These are phyloP conservation scores for Dryas iulia DNA, from an alignment of 1,140 invertebrate species.

Conservation along the genomic window DNA sequence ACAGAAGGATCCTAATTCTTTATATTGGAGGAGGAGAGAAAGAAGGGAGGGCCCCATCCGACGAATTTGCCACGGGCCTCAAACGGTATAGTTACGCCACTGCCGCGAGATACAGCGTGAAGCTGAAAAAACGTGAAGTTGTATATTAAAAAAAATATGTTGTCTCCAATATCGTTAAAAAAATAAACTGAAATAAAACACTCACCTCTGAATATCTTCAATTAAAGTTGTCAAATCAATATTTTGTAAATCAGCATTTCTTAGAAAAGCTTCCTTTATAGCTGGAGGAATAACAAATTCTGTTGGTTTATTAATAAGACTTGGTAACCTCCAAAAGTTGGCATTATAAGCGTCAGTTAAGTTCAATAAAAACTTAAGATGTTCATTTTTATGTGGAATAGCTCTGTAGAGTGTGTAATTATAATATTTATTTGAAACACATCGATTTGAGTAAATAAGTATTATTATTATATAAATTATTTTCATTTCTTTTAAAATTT, in stretches of 20 bases:
- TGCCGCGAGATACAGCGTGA: too few species aligned
- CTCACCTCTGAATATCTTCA: slow-evolving; percentile 53
- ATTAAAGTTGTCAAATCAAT: slow-evolving; percentile 51
- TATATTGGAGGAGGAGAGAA: too few species aligned
- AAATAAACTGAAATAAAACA: too few species aligned
- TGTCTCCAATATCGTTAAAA: too few species aligned
- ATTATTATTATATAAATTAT: slow-evolving; percentile 10
- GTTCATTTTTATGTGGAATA: slow-evolving; percentile 40
- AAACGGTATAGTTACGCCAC: too few species aligned
- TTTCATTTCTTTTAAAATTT: slow-evolving; percentile 1
- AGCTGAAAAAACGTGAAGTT: too few species aligned
- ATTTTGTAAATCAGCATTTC: slow-evolving; percentile 32
- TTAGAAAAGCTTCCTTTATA: slow-evolving; percentile 34
- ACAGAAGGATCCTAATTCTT: too few species aligned
- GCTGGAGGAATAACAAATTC: slow-evolving; percentile 55
- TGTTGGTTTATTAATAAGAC: slow-evolving; percentile 39
- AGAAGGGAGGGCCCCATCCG: too few species aligned
- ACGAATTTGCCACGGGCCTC: too few species aligned
- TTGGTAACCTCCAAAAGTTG: slow-evolving; percentile 53
- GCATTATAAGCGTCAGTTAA: slow-evolving; percentile 42
- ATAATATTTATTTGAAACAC: slow-evolving; percentile 42
- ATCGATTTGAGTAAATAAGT: slow-evolving; percentile 16
- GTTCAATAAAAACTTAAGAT: slow-evolving; percentile 53
- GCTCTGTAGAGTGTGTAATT: slow-evolving; percentile 56
- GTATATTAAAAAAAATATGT: too few species aligned